A percentile compares a stretch with the other conserved stretches of the same genome.
phyloP scores from a whole-genome alignment of 2,113 vertebrate genomes.

The Orientallactaga bullata region DNA sequence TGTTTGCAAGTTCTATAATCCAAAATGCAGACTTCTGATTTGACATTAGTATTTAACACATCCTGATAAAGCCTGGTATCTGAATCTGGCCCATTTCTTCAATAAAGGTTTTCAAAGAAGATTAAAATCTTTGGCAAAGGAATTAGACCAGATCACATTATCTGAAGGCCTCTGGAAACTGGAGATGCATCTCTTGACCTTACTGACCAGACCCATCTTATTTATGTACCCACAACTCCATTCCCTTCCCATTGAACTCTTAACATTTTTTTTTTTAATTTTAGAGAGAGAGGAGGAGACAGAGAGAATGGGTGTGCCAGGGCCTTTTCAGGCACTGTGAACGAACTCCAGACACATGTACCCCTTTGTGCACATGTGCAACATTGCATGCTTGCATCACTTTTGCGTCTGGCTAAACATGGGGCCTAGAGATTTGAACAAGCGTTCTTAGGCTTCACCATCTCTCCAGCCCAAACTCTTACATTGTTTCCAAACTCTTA shows the following conservation, averaged over 20 bases:
- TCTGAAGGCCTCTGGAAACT: not conserved
- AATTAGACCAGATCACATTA: not conserved
- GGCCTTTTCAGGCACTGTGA: too few relatives aligned
- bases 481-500: too few relatives aligned
- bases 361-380: too few relatives aligned
- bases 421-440: too few relatives aligned
- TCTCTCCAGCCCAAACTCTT: too few relatives aligned
- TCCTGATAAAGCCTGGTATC: not conserved
- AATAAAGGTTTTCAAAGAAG: not conserved
- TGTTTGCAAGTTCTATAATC: constrained; percentile 4
- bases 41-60: constrained; percentile 26
- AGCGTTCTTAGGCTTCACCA: too few relatives aligned
- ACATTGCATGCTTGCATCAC: too few relatives aligned
- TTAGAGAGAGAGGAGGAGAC: too few relatives aligned
- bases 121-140: not conserved
- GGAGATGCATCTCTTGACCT: not conserved
- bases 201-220: not conserved
- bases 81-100: constrained; percentile 29
- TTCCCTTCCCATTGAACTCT: too few relatives aligned
- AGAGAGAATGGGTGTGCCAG: too few relatives aligned
- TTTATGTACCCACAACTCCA: not conserved
- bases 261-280: not conserved
- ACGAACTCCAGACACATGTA: too few relatives aligned
- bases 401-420: too few relatives aligned
- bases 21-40: constrained; percentile 1